Percentiles rank a stretch among this genome's conserved stretches.
Conservation (phyloP, 2,888 invertebrate species). For the Globia sparganii region DNA sequence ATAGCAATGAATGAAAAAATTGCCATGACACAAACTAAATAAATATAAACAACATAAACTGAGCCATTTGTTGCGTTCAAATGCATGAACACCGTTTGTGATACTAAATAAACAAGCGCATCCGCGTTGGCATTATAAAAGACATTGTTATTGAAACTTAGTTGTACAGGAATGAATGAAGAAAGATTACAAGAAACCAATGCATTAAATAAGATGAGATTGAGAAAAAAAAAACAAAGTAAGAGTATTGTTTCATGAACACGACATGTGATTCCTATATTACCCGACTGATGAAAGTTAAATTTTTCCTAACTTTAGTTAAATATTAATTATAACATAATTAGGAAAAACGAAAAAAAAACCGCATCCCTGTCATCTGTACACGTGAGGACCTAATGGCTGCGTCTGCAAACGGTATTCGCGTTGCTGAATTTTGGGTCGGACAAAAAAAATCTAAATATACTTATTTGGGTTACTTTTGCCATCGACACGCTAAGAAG, state of each 20-base stretch:
- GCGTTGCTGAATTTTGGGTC: background rate
- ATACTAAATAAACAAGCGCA: background rate
- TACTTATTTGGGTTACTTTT: background rate
- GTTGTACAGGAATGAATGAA: background rate
- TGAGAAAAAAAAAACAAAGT: background rate
- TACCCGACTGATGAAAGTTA: background rate
- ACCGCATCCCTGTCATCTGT: background rate
- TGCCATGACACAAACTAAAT: background rate
- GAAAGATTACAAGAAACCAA: background rate
- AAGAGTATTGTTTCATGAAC: background rate
- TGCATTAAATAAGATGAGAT: too few species aligned
- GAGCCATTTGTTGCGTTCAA: background rate
- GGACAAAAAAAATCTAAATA: background rate
- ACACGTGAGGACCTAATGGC: background rate
- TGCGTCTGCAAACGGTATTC: background rate
- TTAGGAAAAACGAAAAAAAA: too few species aligned
- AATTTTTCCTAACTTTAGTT: background rate
- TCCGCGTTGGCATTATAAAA: background rate
- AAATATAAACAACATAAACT: background rate
- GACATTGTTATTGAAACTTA: background rate
- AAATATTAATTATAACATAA: background rate
- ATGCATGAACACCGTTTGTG: background rate
- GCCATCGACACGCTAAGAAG: background rate
- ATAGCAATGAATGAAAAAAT: background rate
- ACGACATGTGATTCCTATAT: background rate